Percentiles rank a stretch among this genome's conserved stretches.
Evolutionary conservation across 2,113 vertebrate species (phyloP).

Genomic region (Eidolon helvum): DNA sequence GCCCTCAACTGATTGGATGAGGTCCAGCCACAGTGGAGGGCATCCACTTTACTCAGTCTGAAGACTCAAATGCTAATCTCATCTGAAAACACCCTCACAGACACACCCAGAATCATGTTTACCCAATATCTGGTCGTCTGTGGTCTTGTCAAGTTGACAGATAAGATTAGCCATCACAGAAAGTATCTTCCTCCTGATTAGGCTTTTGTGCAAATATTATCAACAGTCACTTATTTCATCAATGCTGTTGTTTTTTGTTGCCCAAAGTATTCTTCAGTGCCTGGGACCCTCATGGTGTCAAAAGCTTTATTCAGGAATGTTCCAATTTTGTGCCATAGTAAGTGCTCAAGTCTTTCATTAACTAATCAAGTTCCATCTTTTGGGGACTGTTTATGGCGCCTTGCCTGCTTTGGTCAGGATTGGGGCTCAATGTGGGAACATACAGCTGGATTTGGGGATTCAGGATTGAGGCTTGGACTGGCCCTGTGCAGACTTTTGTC

Average conservation of each 20-base stretch:
- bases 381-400: too few species aligned
- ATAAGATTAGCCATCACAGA: not conserved
- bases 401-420: not conserved
- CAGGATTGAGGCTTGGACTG: not conserved
- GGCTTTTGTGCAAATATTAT: not conserved
- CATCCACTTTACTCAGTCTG: not conserved
- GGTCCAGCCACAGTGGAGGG: not conserved
- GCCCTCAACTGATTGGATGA: not conserved
- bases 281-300: not conserved
- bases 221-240: not conserved
- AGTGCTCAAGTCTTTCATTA: not conserved
- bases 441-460: rapidly evolving
- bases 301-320: not conserved
- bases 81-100: not conserved
- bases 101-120: not conserved
- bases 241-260: too few species aligned
- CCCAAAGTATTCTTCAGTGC: not conserved
- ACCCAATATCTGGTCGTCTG: not conserved
- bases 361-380: too few species aligned
- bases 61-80: not conserved
- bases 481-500: too few species aligned
- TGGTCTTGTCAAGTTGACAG: not conserved
- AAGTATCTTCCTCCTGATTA: not conserved
- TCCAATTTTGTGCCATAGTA: not conserved
- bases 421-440: not conserved